These are phyloP conservation scores for Apoda limacodes DNA, from an alignment of 2,888 invertebrate genomes.

Conservation along the genomic window DNA sequence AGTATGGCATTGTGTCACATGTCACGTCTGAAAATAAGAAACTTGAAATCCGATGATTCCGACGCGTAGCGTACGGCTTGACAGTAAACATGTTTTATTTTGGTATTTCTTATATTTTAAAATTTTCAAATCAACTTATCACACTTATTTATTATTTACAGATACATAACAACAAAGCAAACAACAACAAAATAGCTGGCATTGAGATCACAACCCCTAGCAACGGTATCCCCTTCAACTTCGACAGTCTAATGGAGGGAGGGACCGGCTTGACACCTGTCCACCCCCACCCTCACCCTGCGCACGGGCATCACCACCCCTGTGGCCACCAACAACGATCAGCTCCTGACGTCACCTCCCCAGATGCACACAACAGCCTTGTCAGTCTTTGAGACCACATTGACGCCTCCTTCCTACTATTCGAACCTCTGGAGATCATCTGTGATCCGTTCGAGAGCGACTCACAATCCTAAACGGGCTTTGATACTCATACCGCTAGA, in stretches of 20 bases:
- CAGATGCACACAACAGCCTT: slow-evolving; percentile 81
- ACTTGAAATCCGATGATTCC: background rate
- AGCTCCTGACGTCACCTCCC: slow-evolving; percentile 77
- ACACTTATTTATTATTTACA: slow-evolving; percentile 27
- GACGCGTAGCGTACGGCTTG: background rate
- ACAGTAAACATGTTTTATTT: slow-evolving; percentile 2
- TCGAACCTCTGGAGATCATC: slow-evolving; percentile 18
- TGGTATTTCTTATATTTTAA: too few species aligned
- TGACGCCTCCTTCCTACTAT: slow-evolving; percentile 25
- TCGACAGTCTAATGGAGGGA: slow-evolving; percentile 93
- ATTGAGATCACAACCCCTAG: slow-evolving; percentile 90
- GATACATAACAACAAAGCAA: slow-evolving; percentile 61
- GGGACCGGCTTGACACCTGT: slow-evolving; percentile 93
- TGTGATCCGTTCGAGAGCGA: too few species aligned
- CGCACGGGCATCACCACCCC: slow-evolving; percentile 75
- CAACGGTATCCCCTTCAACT: slow-evolving; percentile 88
- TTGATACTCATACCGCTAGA: too few species aligned
- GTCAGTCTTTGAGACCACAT: slow-evolving; percentile 80
- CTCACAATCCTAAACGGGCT: too few species aligned
- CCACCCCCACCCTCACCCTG: slow-evolving; percentile 64
- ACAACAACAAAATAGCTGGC: slow-evolving; percentile 76
- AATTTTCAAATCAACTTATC: too few species aligned
- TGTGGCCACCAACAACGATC: slow-evolving; percentile 84
- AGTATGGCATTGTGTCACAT: too few species aligned
- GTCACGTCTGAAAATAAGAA: too few species aligned